A percentile compares a stretch with the other conserved stretches of the same genome.
phyloP scores from a whole-genome alignment of 2,797 vertebrate species.

The Ctenopoma kingsleyae region DNA sequence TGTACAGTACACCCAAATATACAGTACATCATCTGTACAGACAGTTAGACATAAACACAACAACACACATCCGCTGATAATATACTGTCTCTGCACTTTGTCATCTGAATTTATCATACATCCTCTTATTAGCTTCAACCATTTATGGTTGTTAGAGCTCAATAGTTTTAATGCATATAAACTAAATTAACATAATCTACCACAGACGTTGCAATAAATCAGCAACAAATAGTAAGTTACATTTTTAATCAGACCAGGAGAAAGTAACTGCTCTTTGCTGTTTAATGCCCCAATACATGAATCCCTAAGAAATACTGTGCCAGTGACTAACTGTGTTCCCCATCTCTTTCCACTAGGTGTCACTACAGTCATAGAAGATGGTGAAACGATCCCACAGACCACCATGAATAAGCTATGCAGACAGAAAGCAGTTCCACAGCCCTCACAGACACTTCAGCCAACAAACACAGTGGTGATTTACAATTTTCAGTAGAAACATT shows the following conservation, averaged over 20 bases:
- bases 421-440: conserved; percentile 16
- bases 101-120: background rate
- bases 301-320: background rate
- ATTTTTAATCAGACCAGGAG: background rate
- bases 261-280: background rate
- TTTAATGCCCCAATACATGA: background rate
- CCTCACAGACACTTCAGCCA: conserved; percentile 23
- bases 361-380: conserved; percentile 60
- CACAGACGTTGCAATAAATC: background rate
- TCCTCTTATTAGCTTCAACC: background rate
- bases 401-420: conserved; percentile 11
- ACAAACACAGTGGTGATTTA: conserved; percentile 1
- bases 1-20: background rate
- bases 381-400: conserved; percentile 14
- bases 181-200: background rate
- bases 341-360: conserved; percentile 73
- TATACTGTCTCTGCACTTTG: too few species aligned
- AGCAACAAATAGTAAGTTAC: background rate
- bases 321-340: conserved; percentile 47
- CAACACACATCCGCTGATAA: too few species aligned
- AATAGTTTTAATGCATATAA: too few species aligned
- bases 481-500: conserved; percentile 8
- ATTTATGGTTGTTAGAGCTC: background rate
- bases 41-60: background rate
- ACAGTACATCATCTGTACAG: background rate